Conservation (phyloP, 1,140 invertebrate genomes). For the Habropoda laboriosa region DNA sequence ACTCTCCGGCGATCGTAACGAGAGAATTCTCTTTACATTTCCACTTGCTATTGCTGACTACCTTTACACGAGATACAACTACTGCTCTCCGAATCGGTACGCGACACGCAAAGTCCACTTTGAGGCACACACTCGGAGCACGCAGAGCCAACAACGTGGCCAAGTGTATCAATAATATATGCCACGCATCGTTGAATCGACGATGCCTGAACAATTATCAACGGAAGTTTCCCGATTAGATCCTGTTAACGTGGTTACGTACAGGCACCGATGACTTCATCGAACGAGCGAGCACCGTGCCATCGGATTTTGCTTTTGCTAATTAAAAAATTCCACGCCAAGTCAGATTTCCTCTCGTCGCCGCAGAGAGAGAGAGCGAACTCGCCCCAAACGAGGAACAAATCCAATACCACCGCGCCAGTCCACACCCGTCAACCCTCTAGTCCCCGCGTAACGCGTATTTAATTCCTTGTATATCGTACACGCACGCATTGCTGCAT, state of each 20-base stretch:
- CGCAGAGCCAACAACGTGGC: conserved; percentile 62
- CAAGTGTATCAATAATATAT: conserved; percentile 59
- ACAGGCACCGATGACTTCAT: conserved; percentile 50
- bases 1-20: conserved; percentile 23
- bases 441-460: conserved; percentile 32
- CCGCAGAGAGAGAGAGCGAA: conserved; percentile 30
- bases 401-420: conserved; percentile 65
- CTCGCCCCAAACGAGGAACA: conserved; percentile 60
- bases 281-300: conserved; percentile 36
- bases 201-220: conserved; percentile 18
- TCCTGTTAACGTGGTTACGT: not conserved
- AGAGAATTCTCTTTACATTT: conserved; percentile 58
- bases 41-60: conserved; percentile 52
- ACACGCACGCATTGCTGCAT: conserved; percentile 24
- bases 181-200: conserved; percentile 36
- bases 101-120: conserved; percentile 64
- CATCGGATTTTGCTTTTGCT: conserved; percentile 67
- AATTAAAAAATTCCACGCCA: conserved; percentile 78
- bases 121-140: conserved; percentile 65
- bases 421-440: not conserved
- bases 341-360: conserved; percentile 69
- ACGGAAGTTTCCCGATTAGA: not conserved
- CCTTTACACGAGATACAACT: conserved; percentile 58
- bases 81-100: conserved; percentile 59
- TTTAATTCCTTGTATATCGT: conserved; percentile 55